These are phyloP conservation scores for Macquaria australasica DNA, from an alignment of 2,113 vertebrate species.

Conservation along the genomic window DNA sequence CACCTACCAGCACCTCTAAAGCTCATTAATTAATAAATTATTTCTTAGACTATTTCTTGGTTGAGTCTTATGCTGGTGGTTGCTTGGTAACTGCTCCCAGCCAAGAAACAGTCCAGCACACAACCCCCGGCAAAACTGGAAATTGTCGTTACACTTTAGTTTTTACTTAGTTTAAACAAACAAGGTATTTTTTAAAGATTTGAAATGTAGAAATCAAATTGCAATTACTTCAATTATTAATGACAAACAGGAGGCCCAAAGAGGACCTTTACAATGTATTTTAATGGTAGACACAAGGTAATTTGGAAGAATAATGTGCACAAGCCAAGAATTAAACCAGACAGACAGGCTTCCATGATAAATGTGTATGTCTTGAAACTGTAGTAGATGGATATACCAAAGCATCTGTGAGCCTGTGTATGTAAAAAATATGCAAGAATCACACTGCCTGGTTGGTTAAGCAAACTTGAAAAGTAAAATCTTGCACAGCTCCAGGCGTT, in stretches of 20 bases:
- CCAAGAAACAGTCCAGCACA: background rate
- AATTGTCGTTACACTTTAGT: too few species aligned
- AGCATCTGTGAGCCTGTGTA: background rate
- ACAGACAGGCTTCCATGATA: background rate
- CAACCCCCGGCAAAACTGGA: too few species aligned
- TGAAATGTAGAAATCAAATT: too few species aligned
- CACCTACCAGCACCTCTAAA: background rate
- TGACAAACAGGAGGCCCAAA: background rate
- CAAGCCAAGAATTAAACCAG: background rate
- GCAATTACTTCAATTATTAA: background rate
- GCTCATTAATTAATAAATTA: background rate
- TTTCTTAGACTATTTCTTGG: background rate
- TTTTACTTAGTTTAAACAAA: too few species aligned
- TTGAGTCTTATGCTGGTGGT: background rate
- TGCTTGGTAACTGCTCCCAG: background rate
- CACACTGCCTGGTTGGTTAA: conserved; percentile 18
- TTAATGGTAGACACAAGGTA: background rate
- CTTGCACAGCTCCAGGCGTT: conserved; percentile 55
- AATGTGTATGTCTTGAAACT: background rate
- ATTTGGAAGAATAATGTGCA: background rate
- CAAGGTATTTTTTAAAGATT: too few species aligned
- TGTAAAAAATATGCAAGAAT: conserved; percentile 7
- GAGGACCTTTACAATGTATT: background rate
- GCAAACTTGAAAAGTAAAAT: conserved; percentile 56
- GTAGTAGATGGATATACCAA: background rate